Evolutionary conservation across 2,797 vertebrate genomes (phyloP).

Genomic region (Ibycter americanus): DNA sequence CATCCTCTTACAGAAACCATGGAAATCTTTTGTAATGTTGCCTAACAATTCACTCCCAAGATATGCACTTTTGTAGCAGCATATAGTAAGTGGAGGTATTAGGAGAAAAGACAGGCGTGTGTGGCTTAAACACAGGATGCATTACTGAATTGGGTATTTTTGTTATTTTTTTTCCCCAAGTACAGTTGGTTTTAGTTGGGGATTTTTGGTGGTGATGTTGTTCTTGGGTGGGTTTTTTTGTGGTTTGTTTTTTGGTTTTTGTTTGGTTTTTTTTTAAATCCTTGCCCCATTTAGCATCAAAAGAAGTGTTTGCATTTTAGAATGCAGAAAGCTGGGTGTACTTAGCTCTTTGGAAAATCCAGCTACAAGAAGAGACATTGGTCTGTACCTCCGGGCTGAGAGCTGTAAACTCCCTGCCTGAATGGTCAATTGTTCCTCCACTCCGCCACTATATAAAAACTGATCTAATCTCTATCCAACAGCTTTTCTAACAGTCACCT

Average conservation of each 20-base stretch:
- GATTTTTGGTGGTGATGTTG: background rate
- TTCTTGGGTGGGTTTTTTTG: background rate
- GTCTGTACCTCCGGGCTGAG: background rate
- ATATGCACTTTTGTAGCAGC: background rate
- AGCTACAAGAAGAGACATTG: background rate
- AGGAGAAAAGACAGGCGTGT: background rate
- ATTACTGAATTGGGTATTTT: background rate
- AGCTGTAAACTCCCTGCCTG: background rate
- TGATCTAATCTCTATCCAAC: background rate
- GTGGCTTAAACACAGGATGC: background rate
- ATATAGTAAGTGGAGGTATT: background rate
- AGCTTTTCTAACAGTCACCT: background rate
- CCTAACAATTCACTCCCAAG: background rate
- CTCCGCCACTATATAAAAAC: background rate
- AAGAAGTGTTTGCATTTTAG: background rate
- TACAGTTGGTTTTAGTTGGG: background rate
- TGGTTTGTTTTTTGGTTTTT: background rate
- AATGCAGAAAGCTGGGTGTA: background rate
- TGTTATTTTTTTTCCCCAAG: too few relatives aligned
- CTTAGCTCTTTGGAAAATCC: background rate
- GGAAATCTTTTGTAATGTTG: background rate
- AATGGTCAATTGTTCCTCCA: background rate
- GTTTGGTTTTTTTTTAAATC: background rate
- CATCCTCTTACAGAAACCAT: background rate
- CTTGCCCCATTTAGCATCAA: background rate